Evolutionary conservation across 1,140 invertebrate species (phyloP).

Genomic region (Watersipora subatra): DNA sequence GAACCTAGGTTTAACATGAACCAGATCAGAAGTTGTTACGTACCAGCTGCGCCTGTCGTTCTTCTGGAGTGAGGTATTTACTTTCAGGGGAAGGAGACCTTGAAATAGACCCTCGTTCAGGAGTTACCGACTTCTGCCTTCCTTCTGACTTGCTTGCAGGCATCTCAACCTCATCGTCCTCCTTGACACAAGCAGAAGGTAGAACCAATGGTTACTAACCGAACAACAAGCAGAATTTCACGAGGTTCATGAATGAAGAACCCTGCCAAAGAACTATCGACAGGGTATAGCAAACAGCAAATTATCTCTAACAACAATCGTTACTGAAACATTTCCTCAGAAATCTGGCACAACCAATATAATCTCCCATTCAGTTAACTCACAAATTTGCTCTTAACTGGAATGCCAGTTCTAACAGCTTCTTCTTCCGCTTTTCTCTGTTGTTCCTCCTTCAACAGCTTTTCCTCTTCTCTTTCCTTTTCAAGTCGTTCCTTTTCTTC

Average conservation of each 20-base stretch:
- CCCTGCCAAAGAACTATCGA: no score
- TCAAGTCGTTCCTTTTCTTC: constrained; percentile 49
- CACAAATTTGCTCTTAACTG: constrained; percentile 69
- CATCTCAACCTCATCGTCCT: constrained; percentile 12
- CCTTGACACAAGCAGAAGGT: no score
- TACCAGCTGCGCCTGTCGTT: constrained; percentile 36
- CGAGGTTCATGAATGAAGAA: no score
- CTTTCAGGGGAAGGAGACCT: constrained; percentile 21
- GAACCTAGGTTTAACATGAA: no score
- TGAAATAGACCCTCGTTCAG: not conserved
- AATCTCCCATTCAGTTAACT: no score
- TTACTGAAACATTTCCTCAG: no score
- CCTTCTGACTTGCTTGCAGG: constrained; percentile 7
- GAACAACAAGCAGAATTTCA: no score
- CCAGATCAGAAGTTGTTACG: no score
- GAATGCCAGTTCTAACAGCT: constrained; percentile 43
- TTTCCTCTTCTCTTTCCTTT: constrained; percentile 19
- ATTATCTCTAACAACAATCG: no score
- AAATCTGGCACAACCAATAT: no score
- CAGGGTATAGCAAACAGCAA: no score
- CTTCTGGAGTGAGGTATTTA: constrained; percentile 33
- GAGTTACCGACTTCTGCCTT: not conserved
- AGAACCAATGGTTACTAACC: no score
- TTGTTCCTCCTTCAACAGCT: constrained; percentile 18
- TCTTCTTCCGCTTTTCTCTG: constrained; percentile 47